phyloP scores from a whole-genome alignment of 2,113 vertebrate genomes.

The Microcebus griseorufus region DNA sequence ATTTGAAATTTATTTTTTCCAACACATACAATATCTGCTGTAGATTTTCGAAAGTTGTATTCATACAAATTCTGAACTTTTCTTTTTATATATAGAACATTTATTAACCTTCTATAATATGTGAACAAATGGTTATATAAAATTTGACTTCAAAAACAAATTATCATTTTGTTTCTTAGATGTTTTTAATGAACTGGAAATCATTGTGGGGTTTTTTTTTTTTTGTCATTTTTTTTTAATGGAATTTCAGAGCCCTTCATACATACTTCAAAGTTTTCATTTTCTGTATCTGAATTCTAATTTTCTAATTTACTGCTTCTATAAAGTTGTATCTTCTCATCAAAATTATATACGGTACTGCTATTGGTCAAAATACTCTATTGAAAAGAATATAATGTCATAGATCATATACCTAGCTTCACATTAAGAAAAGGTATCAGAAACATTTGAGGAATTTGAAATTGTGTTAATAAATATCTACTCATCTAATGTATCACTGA shows the following conservation, averaged over 20 bases:
- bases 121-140: background rate
- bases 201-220: background rate
- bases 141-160: constrained; percentile 6
- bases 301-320: background rate
- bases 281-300: background rate
- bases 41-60: constrained; percentile 2
- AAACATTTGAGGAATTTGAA: background rate
- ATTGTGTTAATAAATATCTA: constrained; percentile 40
- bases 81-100: background rate
- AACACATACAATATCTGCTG: background rate
- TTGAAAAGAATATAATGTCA: constrained; percentile 29
- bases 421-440: background rate
- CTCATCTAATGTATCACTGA: background rate
- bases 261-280: background rate
- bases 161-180: background rate
- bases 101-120: background rate
- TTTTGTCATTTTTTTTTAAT: constrained; percentile 9
- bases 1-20: background rate
- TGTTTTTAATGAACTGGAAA: constrained; percentile 48
- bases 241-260: constrained; percentile 16
- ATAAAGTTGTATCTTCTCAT: background rate
- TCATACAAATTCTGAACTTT: constrained; percentile 24
- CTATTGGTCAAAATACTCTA: background rate
- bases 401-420: background rate
- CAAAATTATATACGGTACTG: background rate